These are phyloP conservation scores for Phocoena sinus DNA, from an alignment of 2,113 vertebrate species.

Conservation along the genomic window DNA sequence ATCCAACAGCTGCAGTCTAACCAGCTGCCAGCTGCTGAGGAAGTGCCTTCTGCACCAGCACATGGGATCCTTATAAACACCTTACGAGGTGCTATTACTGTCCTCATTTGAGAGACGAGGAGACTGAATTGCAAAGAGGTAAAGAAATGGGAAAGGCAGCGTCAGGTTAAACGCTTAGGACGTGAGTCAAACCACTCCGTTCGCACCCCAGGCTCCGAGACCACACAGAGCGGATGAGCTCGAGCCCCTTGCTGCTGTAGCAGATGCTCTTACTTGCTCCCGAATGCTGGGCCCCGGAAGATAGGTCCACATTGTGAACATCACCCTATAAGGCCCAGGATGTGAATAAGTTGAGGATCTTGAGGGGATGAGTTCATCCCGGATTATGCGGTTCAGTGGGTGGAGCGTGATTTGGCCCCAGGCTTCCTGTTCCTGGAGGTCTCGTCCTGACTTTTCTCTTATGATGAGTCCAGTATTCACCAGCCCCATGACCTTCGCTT, in stretches of 20 bases:
- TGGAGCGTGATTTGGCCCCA: fast-evolving
- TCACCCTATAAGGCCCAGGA: background rate
- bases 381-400: too few species aligned
- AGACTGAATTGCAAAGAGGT: too few species aligned
- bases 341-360: too few species aligned
- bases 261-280: background rate
- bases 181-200: background rate
- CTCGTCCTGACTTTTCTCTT: too few species aligned
- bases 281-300: background rate
- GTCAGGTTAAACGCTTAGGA: background rate
- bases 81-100: too few species aligned
- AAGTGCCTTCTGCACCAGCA: background rate
- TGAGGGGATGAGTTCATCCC: background rate
- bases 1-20: background rate
- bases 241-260: background rate
- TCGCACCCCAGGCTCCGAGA: fast-evolving
- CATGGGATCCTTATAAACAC: too few species aligned
- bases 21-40: background rate
- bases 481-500: fast-evolving
- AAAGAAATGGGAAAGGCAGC: background rate
- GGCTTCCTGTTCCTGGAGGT: background rate
- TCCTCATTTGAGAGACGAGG: background rate
- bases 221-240: too few species aligned
- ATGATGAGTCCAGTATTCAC: fast-evolving
- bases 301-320: fast-evolving